Evolutionary conservation across 2,113 vertebrate species (phyloP).

Genomic region (Ptilonorhynchus violaceus): DNA sequence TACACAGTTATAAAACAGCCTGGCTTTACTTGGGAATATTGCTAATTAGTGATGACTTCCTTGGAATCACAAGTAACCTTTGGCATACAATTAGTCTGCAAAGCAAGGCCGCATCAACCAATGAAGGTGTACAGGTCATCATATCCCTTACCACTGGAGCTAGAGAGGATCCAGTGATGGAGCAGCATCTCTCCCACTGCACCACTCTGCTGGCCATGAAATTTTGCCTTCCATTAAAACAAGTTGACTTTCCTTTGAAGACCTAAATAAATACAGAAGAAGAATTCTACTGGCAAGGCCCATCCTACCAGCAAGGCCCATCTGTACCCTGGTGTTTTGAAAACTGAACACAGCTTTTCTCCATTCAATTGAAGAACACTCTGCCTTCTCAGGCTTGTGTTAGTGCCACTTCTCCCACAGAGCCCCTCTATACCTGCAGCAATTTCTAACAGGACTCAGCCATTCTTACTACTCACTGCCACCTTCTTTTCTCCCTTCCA

Average conservation of each 20-base stretch:
- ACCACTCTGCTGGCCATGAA: neutral
- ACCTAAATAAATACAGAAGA: neutral
- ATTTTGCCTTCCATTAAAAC: neutral
- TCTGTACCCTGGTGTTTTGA: neutral
- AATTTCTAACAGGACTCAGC: neutral
- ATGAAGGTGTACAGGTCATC: neutral
- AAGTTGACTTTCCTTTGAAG: neutral
- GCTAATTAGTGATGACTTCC: neutral
- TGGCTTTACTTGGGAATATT: neutral
- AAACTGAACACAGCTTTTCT: neutral
- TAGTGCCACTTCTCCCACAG: neutral
- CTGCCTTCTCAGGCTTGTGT: neutral
- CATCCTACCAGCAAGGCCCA: accelerated
- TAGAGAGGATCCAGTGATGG: neutral
- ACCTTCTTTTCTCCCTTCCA: neutral
- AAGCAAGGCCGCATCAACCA: neutral
- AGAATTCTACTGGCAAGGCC: accelerated
- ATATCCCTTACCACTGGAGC: neutral
- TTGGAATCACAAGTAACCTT: neutral
- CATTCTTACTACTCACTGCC: neutral
- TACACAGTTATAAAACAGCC: neutral
- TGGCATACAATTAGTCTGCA: neutral
- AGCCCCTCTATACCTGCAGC: neutral
- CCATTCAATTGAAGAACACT: neutral
- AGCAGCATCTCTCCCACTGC: neutral